Evolutionary conservation across 2,888 invertebrate species (phyloP).

Genomic region (Eupeodes luniger): DNA sequence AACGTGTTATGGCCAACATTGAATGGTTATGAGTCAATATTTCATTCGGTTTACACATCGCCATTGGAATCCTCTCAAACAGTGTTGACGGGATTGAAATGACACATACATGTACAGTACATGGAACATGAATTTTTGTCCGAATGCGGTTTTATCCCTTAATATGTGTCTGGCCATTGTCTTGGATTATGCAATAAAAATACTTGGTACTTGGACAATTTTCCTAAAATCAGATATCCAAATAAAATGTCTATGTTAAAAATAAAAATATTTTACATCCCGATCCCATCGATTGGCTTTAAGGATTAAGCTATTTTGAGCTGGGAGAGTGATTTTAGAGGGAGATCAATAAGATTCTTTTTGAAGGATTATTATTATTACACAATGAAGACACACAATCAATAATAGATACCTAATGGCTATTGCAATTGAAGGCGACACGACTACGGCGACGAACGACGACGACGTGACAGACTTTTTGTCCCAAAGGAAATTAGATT

Average conservation of each 20-base stretch:
- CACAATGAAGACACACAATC: constrained; percentile 18
- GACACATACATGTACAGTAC: neutral
- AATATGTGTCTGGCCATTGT: neutral
- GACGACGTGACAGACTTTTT: neutral
- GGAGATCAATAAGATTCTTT: neutral
- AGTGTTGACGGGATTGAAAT: neutral
- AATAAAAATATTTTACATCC: neutral
- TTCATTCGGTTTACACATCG: constrained; percentile 5
- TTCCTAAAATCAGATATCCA: neutral
- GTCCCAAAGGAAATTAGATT: constrained; percentile 24
- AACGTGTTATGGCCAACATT: constrained; percentile 12
- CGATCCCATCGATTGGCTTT: constrained; percentile 18
- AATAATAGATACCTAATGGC: constrained; percentile 25
- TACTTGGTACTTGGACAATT: neutral
- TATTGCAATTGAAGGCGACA: neutral
- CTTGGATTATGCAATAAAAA: constrained; percentile 20
- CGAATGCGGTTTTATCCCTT: constrained; percentile 3
- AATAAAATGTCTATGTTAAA: neutral
- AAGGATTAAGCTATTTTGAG: constrained; percentile 15
- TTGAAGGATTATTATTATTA: constrained; percentile 2
- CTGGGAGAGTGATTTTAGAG: neutral
- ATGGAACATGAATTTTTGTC: neutral
- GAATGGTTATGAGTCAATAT: constrained; percentile 19
- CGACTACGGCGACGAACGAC: no score
- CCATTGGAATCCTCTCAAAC: neutral